Conservation (phyloP, 2,113 vertebrate species). For the Oreochromis spilurus region DNA sequence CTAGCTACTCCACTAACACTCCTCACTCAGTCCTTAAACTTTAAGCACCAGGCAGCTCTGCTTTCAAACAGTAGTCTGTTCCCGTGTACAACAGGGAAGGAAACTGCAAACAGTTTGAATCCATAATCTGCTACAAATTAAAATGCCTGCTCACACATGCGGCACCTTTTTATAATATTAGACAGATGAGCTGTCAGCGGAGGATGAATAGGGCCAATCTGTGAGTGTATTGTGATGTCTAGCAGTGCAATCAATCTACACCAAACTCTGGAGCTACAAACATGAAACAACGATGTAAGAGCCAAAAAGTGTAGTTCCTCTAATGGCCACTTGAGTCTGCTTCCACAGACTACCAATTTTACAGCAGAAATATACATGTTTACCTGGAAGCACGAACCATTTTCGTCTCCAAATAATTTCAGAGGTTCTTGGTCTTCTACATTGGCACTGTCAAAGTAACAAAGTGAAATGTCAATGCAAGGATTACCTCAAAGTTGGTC, state of each 20-base stretch:
- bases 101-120: constrained; percentile 38
- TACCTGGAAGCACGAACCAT: neutral
- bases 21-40: constrained; percentile 56
- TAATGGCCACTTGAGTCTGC: neutral
- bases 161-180: neutral
- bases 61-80: neutral
- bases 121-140: neutral
- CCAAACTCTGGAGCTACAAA: neutral
- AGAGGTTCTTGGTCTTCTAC: neutral
- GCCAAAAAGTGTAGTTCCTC: neutral
- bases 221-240: neutral
- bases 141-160: neutral
- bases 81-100: constrained; percentile 28
- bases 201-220: neutral
- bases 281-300: fast-evolving
- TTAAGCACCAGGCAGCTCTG: neutral
- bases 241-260: neutral
- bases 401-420: neutral
- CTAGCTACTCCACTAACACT: constrained; percentile 71
- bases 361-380: neutral
- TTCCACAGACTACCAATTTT: neutral
- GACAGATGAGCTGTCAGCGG: neutral
- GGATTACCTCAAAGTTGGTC: neutral
- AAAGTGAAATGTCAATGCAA: neutral
- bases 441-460: neutral